These are phyloP conservation scores for Sphaerodactylus townsendi DNA, from an alignment of 2,113 vertebrate species.

Conservation along the genomic window DNA sequence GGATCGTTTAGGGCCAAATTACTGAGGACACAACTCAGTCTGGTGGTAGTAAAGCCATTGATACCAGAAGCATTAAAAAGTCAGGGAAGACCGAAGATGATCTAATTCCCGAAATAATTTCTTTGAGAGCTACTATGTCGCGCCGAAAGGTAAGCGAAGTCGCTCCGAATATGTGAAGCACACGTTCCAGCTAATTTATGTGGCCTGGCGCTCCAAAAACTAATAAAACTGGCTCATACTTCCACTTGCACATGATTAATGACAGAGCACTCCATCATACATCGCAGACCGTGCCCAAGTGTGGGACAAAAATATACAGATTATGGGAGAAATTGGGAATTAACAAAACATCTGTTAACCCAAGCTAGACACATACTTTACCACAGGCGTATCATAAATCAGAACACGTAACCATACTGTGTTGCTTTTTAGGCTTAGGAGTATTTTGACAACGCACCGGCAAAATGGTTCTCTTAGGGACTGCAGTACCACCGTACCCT, in stretches of 20 bases:
- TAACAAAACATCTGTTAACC: conserved; percentile 74
- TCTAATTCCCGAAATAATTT: background rate
- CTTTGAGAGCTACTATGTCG: background rate
- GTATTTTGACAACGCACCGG: background rate
- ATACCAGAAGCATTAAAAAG: background rate
- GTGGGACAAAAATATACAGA: conserved; percentile 66
- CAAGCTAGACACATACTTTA: conserved; percentile 60
- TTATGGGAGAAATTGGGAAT: conserved; percentile 73
- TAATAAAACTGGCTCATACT: conserved; percentile 64
- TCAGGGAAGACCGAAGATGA: background rate
- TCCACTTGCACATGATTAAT: conserved; percentile 72
- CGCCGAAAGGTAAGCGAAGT: conserved; percentile 12
- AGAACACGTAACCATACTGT: conserved; percentile 45
- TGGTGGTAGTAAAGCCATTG: background rate
- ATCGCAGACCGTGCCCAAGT: conserved; percentile 52
- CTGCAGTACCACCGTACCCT: background rate
- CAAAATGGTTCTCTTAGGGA: background rate
- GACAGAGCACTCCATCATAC: conserved; percentile 61
- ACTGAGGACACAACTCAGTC: background rate
- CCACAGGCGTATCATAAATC: conserved; percentile 69
- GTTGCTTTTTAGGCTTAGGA: background rate
- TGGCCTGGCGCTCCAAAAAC: conserved; percentile 55
- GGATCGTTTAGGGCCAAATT: background rate
- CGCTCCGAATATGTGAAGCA: conserved; percentile 35
- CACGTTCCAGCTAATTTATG: conserved; percentile 53